Conservation (phyloP, 2,113 vertebrate genomes). For the Petrocephalus zakoni region DNA sequence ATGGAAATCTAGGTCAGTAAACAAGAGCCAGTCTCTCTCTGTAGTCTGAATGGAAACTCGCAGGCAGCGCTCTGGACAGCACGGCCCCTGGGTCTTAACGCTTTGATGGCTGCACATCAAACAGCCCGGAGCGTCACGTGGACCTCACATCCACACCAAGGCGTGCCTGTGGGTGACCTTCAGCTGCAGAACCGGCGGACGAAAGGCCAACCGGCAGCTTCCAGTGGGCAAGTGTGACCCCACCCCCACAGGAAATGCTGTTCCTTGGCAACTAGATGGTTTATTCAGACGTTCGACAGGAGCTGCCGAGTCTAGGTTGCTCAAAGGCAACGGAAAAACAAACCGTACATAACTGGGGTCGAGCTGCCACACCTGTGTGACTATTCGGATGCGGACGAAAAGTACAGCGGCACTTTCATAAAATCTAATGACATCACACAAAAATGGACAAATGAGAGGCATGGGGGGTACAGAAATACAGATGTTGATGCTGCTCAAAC, state of each 20-base stretch:
- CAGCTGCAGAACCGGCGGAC: neutral
- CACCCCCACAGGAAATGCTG: neutral
- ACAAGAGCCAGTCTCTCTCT: conserved; percentile 20
- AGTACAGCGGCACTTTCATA: neutral
- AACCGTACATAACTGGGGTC: neutral
- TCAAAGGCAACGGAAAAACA: neutral
- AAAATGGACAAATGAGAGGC: neutral
- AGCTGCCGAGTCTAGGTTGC: neutral
- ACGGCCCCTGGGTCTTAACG: conserved; percentile 9
- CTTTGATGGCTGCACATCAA: conserved; percentile 26
- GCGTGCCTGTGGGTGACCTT: neutral
- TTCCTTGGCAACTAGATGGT: neutral
- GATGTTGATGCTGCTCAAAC: neutral
- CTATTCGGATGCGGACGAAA: neutral
- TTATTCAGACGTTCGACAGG: conserved; percentile 1
- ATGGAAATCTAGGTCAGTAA: conserved; percentile 39
- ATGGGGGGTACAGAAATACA: neutral
- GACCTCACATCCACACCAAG: neutral
- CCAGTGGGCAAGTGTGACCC: neutral
- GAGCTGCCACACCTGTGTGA: neutral
- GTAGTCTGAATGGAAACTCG: conserved; percentile 24
- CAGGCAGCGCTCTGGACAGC: neutral
- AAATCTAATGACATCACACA: neutral
- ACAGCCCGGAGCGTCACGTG: conserved; percentile 2
- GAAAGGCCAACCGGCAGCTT: neutral